Evolutionary conservation across 2,888 invertebrate species (phyloP).

Genomic region (Branchellion lobata): DNA sequence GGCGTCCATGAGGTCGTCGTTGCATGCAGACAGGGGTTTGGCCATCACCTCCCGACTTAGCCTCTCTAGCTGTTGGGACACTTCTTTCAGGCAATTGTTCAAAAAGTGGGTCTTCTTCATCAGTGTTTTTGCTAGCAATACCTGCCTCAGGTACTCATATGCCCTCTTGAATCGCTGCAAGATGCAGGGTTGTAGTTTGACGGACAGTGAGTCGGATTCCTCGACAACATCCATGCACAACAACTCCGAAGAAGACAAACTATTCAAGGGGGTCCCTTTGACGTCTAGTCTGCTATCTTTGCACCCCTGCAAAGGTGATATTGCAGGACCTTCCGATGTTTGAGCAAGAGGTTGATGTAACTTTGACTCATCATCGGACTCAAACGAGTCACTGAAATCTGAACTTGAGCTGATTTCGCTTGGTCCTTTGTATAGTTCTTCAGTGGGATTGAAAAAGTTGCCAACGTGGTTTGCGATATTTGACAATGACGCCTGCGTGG

Average conservation of each 20-base stretch:
- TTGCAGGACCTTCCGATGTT: neutral
- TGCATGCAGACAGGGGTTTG: conserved; percentile 13
- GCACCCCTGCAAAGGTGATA: neutral
- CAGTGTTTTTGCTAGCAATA: conserved; percentile 10
- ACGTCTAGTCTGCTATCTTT: neutral
- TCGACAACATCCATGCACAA: neutral
- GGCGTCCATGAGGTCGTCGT: conserved; percentile 33
- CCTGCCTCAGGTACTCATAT: conserved; percentile 12
- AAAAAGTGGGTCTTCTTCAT: conserved; percentile 27
- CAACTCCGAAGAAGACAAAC: neutral
- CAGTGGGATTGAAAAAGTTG: neutral
- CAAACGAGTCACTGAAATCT: neutral
- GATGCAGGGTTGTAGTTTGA: neutral
- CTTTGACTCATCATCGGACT: neutral
- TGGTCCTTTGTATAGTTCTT: neutral
- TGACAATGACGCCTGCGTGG: neutral
- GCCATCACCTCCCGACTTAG: conserved; percentile 6
- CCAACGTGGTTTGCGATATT: neutral
- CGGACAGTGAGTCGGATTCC: neutral
- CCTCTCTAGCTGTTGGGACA: conserved; percentile 1
- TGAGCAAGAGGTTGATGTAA: neutral
- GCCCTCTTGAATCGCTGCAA: conserved; percentile 18
- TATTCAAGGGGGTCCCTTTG: neutral
- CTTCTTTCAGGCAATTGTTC: conserved; percentile 25
- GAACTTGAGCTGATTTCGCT: neutral